Base-by-base conservation (phyloP, 2,888 invertebrate genomes). In the Pseudolycoriella hygida region DNA sequence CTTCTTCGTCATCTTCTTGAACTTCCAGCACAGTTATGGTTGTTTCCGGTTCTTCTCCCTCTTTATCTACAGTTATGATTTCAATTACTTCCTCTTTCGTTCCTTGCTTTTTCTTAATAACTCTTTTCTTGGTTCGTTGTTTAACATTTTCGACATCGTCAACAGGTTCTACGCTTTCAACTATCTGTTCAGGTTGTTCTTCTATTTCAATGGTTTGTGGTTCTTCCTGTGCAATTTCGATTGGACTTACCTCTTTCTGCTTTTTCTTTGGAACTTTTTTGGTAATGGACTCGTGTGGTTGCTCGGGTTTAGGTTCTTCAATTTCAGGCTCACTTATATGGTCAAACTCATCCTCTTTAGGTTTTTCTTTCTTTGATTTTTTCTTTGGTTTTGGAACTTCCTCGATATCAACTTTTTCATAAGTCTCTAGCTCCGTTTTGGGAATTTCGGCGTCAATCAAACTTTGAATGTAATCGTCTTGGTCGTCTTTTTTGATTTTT, bases 121-220 rank as follows among this genome's bases (percentile, higher is more conserved):
- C 61, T 10, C 64, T 60, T 49, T 64, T 68, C 12, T 63, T 68
- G 17, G 59, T 60, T 3, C 59, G 60, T 46, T 67, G 61, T 49
- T 62, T 61, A 19, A 60, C 60, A 6, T 58, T 55, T 31, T 63
- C 60, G 30, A 67, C 63, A 31, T 59, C 54, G 2, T 67, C 62
- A 12, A 62, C 58, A 11, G 59, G 60, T 43, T 62, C 57, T 18
- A 60, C 61, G 48, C 54, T 50, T 52, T 60, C 59, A 30, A 58
- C 56, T 45, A 61, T 49, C 49, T 60, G 51, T 41, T 56, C 53
- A 2, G 45, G 39, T n/a, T 31, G 17, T 14, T 45, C 40, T 18
- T 40, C 45, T 18, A 31, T 17, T 8, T 37, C 17, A n/a, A 54
- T 44, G 8, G 53, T 49, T 5, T 38, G 49, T 17, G 30, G 20